Evolutionary conservation across 2,113 vertebrate genomes (phyloP), one percentile per base, ranked within the genome.

Genomic region (Mormoops blainvillei): DNA sequence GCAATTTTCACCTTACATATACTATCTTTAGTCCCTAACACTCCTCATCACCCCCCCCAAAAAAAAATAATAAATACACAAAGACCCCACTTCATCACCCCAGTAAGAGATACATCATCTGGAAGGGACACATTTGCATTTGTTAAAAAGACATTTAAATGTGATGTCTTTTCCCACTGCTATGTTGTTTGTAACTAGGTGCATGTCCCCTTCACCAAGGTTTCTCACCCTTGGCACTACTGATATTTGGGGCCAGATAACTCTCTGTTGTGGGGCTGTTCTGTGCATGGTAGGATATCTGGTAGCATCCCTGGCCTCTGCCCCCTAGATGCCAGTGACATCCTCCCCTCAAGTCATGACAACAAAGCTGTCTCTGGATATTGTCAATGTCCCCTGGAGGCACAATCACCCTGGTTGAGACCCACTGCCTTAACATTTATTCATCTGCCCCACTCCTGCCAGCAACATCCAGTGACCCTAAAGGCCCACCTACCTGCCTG

Each of bases 231-330:
- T 54, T 7, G 3, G 22, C 33, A 45, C 84, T 1, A 41, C 36
- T 13, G 56, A 48, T 12, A 15, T 28, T 7, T 15, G 7, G 31
- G 33, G 50, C 26, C 36, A 3, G 38, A 8, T 12, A 3, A 28
- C 4, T 50, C 43, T 31, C 36, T 18, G 7, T 1, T 26, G 41
- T 12, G 41, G 24, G 67, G 45, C n/a, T 18, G 41, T 36, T 33
- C 84, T 20, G 16, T 76, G 65, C 6, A 2, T 0, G 0, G 16
- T 0, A 20, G n/a, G 26, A 12, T 9, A 19, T n/a, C 50, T 3
- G 18, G 36, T 13, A 18, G 78, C 63, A 38, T 16, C 67, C 26
- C 56, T 58, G 8, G 48, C 26, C 73, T 61, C 71, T 7, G 38
- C 65, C 24, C n/a, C 5, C 19, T 9, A 63, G 48, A 52, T 20